These are phyloP conservation scores for Aphelocoma coerulescens DNA, from an alignment of 2,113 vertebrate genomes.

Conservation along the genomic window DNA sequence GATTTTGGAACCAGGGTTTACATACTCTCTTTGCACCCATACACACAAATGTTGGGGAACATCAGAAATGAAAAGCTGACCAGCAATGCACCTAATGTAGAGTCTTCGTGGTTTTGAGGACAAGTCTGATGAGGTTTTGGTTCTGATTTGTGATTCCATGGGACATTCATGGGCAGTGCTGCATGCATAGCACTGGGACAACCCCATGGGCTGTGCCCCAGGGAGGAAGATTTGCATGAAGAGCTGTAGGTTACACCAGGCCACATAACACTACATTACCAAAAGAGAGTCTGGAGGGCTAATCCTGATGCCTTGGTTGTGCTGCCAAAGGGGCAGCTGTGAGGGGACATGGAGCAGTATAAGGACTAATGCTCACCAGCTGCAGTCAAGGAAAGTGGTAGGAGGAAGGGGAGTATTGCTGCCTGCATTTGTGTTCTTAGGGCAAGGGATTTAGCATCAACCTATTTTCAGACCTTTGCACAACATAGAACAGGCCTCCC, in stretches of 20 bases:
- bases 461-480: not conserved
- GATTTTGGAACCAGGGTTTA: not conserved
- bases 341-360: rapidly evolving
- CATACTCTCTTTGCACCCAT: not conserved
- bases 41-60: not conserved
- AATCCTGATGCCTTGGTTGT: not conserved
- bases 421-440: not conserved
- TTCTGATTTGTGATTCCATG: not conserved
- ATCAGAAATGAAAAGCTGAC: not conserved
- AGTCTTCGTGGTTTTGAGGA: not conserved
- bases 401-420: not conserved
- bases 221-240: not conserved
- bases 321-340: not conserved
- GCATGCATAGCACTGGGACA: not conserved
- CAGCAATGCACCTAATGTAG: not conserved
- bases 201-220: not conserved
- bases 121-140: not conserved
- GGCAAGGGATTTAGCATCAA: not conserved
- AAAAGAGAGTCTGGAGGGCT: not conserved
- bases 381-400: not conserved
- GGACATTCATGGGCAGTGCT: not conserved
- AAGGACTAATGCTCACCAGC: not conserved
- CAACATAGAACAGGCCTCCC: not conserved
- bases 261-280: not conserved
- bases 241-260: not conserved